Evolutionary conservation across 64 coral and sea anemone species (phyloP).

Genomic region (Stichodactyla mertensii): DNA sequence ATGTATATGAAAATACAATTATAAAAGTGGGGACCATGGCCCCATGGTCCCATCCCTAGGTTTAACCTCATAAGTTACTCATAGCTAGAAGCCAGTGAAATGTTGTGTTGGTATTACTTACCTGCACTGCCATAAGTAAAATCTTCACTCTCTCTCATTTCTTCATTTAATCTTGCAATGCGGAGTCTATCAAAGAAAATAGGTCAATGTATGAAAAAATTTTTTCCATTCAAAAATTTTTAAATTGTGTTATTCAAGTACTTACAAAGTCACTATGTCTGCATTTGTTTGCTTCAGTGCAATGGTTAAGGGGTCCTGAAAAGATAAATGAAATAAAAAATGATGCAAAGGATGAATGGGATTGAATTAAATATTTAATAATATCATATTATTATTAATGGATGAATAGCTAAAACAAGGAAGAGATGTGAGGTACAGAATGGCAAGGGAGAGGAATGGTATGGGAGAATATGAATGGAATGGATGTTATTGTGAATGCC

Average conservation of each 20-base stretch:
- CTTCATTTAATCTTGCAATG: conserved; percentile 95
- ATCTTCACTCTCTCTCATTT: conserved; percentile 94
- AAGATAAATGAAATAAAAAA: not conserved
- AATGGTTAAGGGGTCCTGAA: conserved; percentile 21
- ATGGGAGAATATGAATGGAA: too few relatives aligned
- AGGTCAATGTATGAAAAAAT: too few relatives aligned
- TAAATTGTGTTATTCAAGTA: not conserved
- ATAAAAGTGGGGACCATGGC: too few relatives aligned
- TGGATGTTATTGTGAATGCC: too few relatives aligned
- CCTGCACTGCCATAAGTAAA: conserved; percentile 52
- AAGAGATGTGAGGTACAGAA: not conserved
- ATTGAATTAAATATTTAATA: too few relatives aligned
- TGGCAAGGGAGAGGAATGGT: not conserved
- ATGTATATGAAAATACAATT: too few relatives aligned
- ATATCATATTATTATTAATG: not conserved
- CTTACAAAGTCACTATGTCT: conserved; percentile 28
- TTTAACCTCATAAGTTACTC: too few relatives aligned
- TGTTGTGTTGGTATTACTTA: conserved; percentile 25
- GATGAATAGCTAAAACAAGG: not conserved
- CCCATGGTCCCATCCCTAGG: too few relatives aligned
- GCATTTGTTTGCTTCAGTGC: conserved; percentile 27
- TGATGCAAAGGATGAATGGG: not conserved
- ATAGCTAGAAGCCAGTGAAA: too few relatives aligned
- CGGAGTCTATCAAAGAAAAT: conserved; percentile 57
- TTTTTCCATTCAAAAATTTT: too few relatives aligned